Conservation (phyloP, 2,113 vertebrate species). For the Spermophilus dauricus region DNA sequence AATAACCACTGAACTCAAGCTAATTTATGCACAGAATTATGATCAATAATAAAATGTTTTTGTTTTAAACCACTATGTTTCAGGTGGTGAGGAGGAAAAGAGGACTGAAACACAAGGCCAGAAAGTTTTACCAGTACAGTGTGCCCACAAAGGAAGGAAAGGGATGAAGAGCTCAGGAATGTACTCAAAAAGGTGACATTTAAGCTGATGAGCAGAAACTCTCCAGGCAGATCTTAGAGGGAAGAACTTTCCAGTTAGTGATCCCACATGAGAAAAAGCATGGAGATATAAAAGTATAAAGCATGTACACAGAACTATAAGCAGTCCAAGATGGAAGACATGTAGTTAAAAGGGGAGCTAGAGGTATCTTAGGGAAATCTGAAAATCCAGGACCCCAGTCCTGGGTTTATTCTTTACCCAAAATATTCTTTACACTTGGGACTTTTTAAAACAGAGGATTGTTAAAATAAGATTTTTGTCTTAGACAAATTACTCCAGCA, state of each 20-base stretch:
- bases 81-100: not conserved
- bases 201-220: not conserved
- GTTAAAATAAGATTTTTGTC: slow-evolving; percentile 32
- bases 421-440: not conserved
- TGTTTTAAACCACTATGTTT: slow-evolving; percentile 17
- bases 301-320: not conserved
- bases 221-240: not conserved
- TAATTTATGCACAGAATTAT: not conserved
- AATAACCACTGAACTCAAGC: not conserved
- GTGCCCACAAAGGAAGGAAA: slow-evolving; percentile 10
- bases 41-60: not conserved
- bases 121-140: not conserved
- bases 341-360: not conserved
- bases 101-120: not conserved
- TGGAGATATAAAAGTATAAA: not conserved
- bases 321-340: not conserved
- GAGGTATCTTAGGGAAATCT: not conserved
- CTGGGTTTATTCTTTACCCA: not conserved
- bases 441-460: slow-evolving; percentile 9
- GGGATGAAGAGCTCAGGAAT: not conserved
- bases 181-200: not conserved
- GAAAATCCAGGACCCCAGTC: not conserved
- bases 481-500: not conserved
- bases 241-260: slow-evolving; percentile 17
- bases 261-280: not conserved